Evolutionary conservation across 2,888 invertebrate species (phyloP).

Genomic region (Noctua janthina): DNA sequence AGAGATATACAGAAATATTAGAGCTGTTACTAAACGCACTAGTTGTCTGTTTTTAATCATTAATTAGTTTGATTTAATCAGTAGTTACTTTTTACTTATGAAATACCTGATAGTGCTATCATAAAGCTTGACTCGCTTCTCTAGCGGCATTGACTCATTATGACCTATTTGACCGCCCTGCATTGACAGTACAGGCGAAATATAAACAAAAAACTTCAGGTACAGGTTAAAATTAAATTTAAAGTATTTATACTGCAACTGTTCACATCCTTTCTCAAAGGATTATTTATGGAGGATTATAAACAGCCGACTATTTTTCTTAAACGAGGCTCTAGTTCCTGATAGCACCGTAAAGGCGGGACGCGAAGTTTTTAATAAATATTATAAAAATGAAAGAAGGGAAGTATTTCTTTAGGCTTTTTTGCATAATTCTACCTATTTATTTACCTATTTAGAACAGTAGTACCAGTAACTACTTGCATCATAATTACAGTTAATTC

Average conservation of each 20-base stretch:
- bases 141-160: constrained; percentile 20
- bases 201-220: neutral
- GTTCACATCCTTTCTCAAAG: neutral
- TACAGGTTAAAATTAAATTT: neutral
- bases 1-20: neutral
- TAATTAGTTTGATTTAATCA: constrained; percentile 1
- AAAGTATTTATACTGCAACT: neutral
- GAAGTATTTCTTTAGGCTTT: too few species aligned
- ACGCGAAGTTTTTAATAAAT: neutral
- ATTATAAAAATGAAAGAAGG: neutral
- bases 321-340: neutral
- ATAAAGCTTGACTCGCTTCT: neutral
- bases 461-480: neutral
- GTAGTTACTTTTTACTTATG: neutral
- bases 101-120: constrained; percentile 16
- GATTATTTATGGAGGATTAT: neutral
- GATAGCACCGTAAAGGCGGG: neutral
- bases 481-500: neutral
- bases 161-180: constrained; percentile 54
- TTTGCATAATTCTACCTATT: neutral
- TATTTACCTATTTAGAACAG: neutral
- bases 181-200: neutral
- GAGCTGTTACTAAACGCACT: neutral
- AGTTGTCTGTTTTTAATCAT: neutral
- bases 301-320: neutral